Base-by-base conservation (phyloP, 2,888 invertebrate genomes). In the Meiosimyza platycephala region DNA sequence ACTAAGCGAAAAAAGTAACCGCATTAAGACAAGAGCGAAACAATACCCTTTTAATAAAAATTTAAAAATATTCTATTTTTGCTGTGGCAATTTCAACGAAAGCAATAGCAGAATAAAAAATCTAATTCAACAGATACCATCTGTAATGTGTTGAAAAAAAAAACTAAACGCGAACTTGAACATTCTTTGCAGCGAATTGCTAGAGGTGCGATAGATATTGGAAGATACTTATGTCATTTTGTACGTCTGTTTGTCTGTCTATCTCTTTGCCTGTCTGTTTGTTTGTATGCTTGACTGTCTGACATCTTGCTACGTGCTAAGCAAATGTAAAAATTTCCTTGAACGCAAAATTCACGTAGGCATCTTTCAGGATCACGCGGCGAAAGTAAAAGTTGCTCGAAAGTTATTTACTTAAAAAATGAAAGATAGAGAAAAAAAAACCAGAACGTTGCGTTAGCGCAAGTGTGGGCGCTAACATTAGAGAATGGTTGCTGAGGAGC, bases 341-440 rank as follows among this genome's bases (percentile, higher is more conserved):
- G 7, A 55, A 52, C 28, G 66, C 33, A 64, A 66, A 40, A 54
- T 68, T 68, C 50, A 68, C 68, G 57, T 68, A 50, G 59, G 59
- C 57, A 47, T 47, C 50, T 22, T 54, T n/a, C n/a, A 64, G 22
- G 48, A 51, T 64, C 9, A n/a, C 64, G 64, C 40, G 66, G 59
- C 48, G 59, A 68, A 59, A 68, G 68, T 68, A 57, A 57, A 57
- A 68, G 68, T 68, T 59, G 68, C 57, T 59, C 59, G 59, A 68
- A 57, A 57, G 33, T 68, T 57, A 47, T 57, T 67, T 67, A 11
- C 48, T 47, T 55, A 62, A 40, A 33, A 9, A 22, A 12, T 18
- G 50, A 50, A 40, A 40, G 40, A 40, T 40, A 40, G 28, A 40
- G 28, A 28, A 40, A 40, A 40, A 40, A 40, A 18, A 12, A 12